Evolutionary conservation across 2,113 vertebrate genomes (phyloP).

Genomic region (Sigmodon hispidus): DNA sequence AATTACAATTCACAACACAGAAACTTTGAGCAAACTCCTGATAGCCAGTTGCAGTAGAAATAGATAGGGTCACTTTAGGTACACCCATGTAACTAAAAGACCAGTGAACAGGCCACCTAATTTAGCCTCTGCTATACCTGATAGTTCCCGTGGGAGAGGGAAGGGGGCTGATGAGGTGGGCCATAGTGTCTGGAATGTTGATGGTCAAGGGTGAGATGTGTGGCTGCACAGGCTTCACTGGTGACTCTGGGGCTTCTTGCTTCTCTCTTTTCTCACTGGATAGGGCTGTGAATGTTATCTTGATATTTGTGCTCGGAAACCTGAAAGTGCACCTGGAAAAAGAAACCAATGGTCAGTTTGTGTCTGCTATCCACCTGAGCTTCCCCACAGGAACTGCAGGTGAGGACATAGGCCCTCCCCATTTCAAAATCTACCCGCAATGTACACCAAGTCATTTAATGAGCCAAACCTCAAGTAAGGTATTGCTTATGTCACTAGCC

Average conservation of each 20-base stretch:
- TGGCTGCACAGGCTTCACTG: conserved; percentile 95
- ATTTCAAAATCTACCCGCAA: background rate
- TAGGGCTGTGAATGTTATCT: conserved; percentile 98
- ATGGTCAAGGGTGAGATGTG: conserved; percentile 98
- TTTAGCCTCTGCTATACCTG: conserved; percentile 87
- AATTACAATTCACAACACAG: background rate
- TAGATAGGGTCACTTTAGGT: rapidly evolving
- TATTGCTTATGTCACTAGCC: background rate
- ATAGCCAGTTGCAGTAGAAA: background rate
- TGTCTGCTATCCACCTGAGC: background rate
- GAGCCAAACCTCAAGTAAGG: background rate
- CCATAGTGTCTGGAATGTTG: conserved; percentile 99
- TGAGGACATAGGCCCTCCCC: background rate
- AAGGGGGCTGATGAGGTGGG: conserved; percentile 97
- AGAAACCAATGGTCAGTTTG: background rate
- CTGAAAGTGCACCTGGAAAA: conserved; percentile 96
- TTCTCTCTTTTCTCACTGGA: conserved; percentile 95
- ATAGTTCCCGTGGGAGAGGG: conserved; percentile 98
- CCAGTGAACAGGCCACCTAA: no score
- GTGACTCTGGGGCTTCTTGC: conserved; percentile 94
- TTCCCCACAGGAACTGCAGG: background rate
- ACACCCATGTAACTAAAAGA: background rate
- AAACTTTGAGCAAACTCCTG: background rate
- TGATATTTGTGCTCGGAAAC: conserved; percentile 99
- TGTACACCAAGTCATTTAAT: rapidly evolving